phyloP scores from a whole-genome alignment of 30 jellyfish, hydroid and myxozoan genomes.

The Nemopilema nomurai region DNA sequence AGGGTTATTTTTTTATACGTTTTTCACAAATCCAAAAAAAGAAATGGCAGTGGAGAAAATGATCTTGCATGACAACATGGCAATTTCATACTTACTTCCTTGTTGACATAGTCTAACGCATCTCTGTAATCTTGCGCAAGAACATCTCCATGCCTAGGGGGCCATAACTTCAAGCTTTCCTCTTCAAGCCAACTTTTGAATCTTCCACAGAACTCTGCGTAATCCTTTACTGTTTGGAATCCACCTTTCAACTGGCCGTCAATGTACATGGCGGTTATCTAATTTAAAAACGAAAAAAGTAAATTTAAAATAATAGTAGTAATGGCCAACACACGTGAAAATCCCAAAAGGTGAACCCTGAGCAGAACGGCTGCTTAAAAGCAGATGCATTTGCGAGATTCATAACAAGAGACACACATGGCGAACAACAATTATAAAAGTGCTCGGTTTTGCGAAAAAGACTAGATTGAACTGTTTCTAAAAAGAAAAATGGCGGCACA shows the following conservation, averaged over 20 bases:
- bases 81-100: conserved; percentile 59
- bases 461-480: no score
- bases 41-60: background rate
- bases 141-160: conserved; percentile 92
- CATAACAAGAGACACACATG: no score
- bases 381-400: no score
- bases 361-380: background rate
- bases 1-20: no score
- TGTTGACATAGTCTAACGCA: conserved; percentile 88
- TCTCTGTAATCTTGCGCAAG: conserved; percentile 92
- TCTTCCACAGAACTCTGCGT: conserved; percentile 93
- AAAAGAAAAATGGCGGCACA: background rate
- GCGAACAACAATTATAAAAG: no score
- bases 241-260: conserved; percentile 98
- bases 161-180: conserved; percentile 82
- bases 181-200: conserved; percentile 92
- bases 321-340: no score
- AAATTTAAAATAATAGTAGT: background rate
- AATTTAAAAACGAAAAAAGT: conserved; percentile 1
- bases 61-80: background rate
- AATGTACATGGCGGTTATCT: conserved; percentile 97
- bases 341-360: background rate
- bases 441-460: no score
- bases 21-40: no score
- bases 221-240: conserved; percentile 91